Conservation (phyloP, 2,888 invertebrate genomes). For the Xanthia icteritia region DNA sequence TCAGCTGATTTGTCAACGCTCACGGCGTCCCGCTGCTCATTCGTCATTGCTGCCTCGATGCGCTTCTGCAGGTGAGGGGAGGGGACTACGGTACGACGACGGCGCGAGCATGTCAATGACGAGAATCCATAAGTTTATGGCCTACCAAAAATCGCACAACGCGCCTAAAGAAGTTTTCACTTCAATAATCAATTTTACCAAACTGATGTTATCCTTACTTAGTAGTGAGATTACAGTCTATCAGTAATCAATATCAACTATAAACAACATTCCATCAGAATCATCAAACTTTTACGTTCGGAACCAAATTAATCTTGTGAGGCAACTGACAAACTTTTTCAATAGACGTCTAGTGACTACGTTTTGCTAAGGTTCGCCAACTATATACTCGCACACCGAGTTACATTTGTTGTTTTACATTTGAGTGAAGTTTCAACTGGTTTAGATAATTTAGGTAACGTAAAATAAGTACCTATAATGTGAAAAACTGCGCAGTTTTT, state of each 20-base stretch:
- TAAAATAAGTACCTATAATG: no score
- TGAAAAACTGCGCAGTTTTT: background rate
- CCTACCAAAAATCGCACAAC: no score
- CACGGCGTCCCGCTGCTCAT: no score
- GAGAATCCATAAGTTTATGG: no score
- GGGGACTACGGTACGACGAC: no score
- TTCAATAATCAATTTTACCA: background rate
- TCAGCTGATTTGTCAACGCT: no score
- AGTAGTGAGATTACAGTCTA: background rate
- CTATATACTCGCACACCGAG: no score
- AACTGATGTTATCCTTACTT: background rate
- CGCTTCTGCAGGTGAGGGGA: no score
- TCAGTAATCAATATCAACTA: conserved; percentile 13
- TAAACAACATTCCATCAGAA: conserved; percentile 7
- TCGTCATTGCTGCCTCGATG: no score
- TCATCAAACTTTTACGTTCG: conserved; percentile 38
- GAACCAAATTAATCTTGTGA: conserved; percentile 47
- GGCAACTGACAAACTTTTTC: conserved; percentile 50
- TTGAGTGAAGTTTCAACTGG: conserved; percentile 14
- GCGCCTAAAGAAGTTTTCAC: no score
- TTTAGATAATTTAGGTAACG: background rate
- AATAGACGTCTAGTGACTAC: conserved; percentile 44
- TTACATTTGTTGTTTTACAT: conserved; percentile 21
- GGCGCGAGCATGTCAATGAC: no score
- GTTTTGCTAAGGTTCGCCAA: background rate